Evolutionary conservation across 2,113 vertebrate species (phyloP).

Genomic region (Varanus salvator): DNA sequence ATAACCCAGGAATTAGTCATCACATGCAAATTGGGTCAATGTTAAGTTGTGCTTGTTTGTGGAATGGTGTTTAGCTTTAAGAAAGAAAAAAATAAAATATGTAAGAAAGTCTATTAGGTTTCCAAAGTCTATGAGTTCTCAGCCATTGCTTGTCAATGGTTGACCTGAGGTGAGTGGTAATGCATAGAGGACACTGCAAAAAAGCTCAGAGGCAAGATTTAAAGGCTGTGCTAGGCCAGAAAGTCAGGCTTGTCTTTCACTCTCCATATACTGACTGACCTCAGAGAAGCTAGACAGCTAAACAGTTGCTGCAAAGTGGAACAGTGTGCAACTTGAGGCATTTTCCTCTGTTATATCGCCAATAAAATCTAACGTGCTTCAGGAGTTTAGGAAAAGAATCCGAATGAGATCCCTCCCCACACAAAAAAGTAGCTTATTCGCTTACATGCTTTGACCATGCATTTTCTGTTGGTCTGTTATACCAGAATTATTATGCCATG

Average conservation of each 20-base stretch:
- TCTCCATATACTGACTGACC: not conserved
- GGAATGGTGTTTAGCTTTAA: not conserved
- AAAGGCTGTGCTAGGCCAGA: too few species aligned
- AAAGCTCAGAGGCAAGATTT: not conserved
- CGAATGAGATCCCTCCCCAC: not conserved
- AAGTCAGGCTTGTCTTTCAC: not conserved
- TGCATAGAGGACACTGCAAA: not conserved
- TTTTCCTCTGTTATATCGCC: not conserved
- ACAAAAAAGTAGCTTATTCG: not conserved
- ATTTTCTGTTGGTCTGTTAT: not conserved
- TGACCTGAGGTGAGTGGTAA: not conserved
- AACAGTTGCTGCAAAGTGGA: not conserved
- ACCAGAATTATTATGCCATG: not conserved
- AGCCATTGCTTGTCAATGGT: not conserved
- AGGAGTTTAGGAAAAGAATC: not conserved
- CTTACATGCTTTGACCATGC: not conserved
- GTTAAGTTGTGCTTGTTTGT: not conserved
- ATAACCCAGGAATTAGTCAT: too few species aligned
- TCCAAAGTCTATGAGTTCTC: not conserved
- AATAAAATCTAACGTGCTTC: not conserved
- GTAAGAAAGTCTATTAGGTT: not conserved
- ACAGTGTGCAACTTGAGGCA: not conserved
- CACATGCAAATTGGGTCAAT: too few species aligned
- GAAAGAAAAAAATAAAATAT: not conserved
- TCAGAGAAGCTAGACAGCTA: not conserved